Evolutionary conservation across 2,888 invertebrate genomes (phyloP).

Genomic region (Harpalus rubripes): DNA sequence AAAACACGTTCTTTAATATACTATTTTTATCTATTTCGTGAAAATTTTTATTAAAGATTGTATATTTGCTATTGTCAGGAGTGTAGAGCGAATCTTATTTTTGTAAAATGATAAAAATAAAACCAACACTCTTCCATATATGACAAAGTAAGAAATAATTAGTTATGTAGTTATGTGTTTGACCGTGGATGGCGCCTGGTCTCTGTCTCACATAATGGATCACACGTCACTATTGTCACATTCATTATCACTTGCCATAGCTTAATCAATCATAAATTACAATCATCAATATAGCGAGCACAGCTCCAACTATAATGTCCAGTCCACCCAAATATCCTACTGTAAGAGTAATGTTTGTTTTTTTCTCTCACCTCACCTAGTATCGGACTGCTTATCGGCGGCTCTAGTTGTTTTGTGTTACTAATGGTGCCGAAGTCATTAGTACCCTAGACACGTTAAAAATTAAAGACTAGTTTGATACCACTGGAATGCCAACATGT

Average conservation of each 20-base stretch:
- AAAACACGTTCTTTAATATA: too few species aligned
- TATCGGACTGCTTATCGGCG: conserved; percentile 11
- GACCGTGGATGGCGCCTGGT: conserved; percentile 3
- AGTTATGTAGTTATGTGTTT: conserved; percentile 8
- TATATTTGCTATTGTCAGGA: not conserved
- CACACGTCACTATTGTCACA: conserved; percentile 58
- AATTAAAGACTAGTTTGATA: conserved; percentile 58
- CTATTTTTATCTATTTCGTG: too few species aligned
- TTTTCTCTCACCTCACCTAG: conserved; percentile 21
- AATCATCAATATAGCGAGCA: conserved; percentile 49
- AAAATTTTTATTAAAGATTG: too few species aligned
- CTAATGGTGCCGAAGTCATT: conserved; percentile 55
- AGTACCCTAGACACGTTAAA: conserved; percentile 44
- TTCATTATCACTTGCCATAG: conserved; percentile 60
- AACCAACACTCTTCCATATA: not conserved
- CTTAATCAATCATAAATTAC: conserved; percentile 66
- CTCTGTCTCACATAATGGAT: conserved; percentile 57
- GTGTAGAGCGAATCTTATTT: not conserved
- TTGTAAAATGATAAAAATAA: not conserved
- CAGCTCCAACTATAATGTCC: conserved; percentile 28
- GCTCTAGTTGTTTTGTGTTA: conserved; percentile 50
- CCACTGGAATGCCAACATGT: conserved; percentile 41
- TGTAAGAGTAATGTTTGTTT: not conserved
- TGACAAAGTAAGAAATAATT: conserved; percentile 19
- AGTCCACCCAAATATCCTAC: conserved; percentile 13